These are phyloP conservation scores for Dolichallabes microphthalmus DNA, from an alignment of 2,113 vertebrate species.

Conservation along the genomic window DNA sequence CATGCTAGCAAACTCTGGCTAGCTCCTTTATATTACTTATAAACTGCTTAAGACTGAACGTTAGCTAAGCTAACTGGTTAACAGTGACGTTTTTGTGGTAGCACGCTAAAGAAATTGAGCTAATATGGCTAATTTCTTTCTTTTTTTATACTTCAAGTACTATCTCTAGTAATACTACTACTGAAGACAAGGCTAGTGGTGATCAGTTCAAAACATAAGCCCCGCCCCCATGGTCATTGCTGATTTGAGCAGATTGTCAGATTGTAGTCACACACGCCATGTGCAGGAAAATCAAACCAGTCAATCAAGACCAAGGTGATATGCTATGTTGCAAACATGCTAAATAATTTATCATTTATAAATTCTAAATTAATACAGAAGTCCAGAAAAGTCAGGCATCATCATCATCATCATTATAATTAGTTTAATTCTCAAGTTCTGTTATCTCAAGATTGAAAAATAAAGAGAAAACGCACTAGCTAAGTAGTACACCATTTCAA, in stretches of 20 bases:
- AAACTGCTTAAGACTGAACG: not conserved
- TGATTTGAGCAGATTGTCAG: not conserved
- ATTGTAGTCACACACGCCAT: slow-evolving; percentile 8
- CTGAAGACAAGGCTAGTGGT: no score
- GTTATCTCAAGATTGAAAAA: not conserved
- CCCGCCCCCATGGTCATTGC: not conserved
- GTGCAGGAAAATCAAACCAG: slow-evolving; percentile 20
- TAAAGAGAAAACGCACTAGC: not conserved
- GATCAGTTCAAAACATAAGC: not conserved
- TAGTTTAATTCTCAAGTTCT: not conserved
- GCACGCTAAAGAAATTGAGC: not conserved
- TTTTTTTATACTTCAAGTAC: not conserved
- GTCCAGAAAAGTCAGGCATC: slow-evolving; percentile 14
- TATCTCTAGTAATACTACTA: no score
- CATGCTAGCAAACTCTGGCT: not conserved
- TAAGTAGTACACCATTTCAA: not conserved
- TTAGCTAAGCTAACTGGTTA: not conserved
- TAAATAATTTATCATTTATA: slow-evolving; percentile 61
- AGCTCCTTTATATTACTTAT: not conserved
- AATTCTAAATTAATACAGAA: slow-evolving; percentile 17
- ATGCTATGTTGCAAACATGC: slow-evolving; percentile 61
- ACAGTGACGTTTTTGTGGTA: no score
- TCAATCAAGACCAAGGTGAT: slow-evolving; percentile 32
- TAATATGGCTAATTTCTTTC: not conserved
- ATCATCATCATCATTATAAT: not conserved